Percentiles rank a stretch among this genome's conserved stretches.
Conservation (phyloP, 1,140 invertebrate genomes). For the Melanaphis sacchari region DNA sequence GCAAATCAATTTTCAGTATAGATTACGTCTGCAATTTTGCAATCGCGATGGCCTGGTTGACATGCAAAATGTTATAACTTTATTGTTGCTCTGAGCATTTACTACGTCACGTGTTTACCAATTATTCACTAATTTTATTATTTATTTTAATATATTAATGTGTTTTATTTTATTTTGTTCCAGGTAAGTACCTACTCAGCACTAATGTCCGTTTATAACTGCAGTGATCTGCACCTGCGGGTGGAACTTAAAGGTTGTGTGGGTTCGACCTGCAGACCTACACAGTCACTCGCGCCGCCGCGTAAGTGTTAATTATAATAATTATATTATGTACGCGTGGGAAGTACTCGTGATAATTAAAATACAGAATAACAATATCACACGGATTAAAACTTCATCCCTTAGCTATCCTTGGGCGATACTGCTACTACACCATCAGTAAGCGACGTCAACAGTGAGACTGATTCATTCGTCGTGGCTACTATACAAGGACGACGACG, state of each 20-base stretch:
- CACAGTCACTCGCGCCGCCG: neutral
- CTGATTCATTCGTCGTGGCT: neutral
- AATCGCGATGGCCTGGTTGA: neutral
- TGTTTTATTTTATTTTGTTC: slow-evolving; percentile 23
- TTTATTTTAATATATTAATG: neutral
- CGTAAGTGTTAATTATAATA: neutral
- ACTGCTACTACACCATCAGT: neutral
- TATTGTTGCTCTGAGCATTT: too few relatives aligned
- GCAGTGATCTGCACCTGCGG: neutral
- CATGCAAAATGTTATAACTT: neutral
- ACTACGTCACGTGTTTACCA: neutral
- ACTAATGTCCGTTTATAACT: neutral
- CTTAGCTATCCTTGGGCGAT: neutral
- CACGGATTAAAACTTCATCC: neutral
- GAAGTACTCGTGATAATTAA: neutral
- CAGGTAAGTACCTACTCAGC: slow-evolving; percentile 41
- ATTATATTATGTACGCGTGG: neutral
- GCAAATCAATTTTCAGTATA: neutral
- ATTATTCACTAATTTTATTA: neutral
- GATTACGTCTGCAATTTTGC: neutral
- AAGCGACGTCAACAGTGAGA: neutral
- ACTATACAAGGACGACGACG: neutral
- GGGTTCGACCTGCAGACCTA: neutral
- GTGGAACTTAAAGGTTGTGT: neutral
- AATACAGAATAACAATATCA: neutral